A percentile compares a stretch with the other conserved stretches of the same genome.
phyloP scores from a whole-genome alignment of 2,113 vertebrate species.

The Ellobius talpinus region DNA sequence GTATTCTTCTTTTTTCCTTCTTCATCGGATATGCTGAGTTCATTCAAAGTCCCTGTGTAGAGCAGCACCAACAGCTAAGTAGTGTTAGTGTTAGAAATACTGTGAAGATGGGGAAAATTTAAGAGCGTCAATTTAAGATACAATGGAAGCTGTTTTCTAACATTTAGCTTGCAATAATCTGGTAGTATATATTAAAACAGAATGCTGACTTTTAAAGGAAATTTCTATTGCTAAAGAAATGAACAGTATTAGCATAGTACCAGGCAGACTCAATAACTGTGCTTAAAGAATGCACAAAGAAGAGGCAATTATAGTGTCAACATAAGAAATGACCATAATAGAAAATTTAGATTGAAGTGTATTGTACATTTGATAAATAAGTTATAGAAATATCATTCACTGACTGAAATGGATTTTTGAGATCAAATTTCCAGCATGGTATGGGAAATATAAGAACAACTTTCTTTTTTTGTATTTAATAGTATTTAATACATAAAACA shows the following conservation, averaged over 20 bases:
- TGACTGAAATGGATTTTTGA: conserved; percentile 35
- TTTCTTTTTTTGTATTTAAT: background rate
- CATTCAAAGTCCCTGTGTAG: conserved; percentile 36
- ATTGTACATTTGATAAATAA: conserved; percentile 61
- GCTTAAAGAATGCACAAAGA: conserved; percentile 27
- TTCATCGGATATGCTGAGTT: conserved; percentile 40
- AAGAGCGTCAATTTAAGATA: conserved; percentile 35
- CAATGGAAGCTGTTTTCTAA: conserved; percentile 16
- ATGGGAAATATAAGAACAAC: too few relatives aligned
- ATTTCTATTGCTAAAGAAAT: conserved; percentile 48
- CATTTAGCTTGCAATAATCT: conserved; percentile 48
- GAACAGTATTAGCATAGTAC: background rate
- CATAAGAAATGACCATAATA: conserved; percentile 47
- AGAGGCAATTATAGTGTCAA: background rate
- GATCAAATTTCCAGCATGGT: background rate
- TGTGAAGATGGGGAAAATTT: conserved; percentile 12
- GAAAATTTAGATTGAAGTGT: conserved; percentile 41
- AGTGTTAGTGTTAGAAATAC: conserved; percentile 45
- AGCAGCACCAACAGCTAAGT: conserved; percentile 38
- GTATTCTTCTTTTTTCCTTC: conserved; percentile 11
- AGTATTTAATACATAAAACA: background rate
- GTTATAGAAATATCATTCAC: conserved; percentile 28
- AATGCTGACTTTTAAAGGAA: conserved; percentile 37
- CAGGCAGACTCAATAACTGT: background rate
- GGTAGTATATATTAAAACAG: conserved; percentile 22